A percentile compares a stretch with the other conserved stretches of the same genome.
phyloP scores from a whole-genome alignment of 1,140 invertebrate species.

The Adoxophyes honmai region DNA sequence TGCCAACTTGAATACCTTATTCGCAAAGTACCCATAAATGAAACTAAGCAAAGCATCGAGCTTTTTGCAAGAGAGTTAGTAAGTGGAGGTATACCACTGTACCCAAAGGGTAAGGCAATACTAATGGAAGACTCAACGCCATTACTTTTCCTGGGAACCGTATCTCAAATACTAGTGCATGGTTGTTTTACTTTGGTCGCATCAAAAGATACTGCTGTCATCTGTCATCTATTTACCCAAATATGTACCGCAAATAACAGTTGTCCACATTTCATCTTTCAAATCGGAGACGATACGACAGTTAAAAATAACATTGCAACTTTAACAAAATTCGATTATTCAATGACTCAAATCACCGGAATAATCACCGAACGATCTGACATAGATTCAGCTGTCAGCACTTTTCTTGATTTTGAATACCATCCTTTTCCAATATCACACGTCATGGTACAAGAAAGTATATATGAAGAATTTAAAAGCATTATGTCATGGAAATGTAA shows the following conservation, averaged over 20 bases:
- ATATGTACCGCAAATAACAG: neutral
- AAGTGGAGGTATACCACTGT: neutral
- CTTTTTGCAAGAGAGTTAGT: constrained; percentile 1
- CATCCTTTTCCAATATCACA: neutral
- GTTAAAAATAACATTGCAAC: too few relatives aligned
- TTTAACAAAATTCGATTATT: too few relatives aligned
- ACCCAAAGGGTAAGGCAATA: too few relatives aligned
- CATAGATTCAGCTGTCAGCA: neutral
- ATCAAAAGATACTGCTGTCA: constrained; percentile 1
- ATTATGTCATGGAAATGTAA: neutral
- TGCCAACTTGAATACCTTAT: constrained; percentile 6
- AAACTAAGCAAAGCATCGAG: constrained; percentile 6
- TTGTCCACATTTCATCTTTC: too few relatives aligned
- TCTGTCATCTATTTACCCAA: neutral
- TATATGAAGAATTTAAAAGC: neutral
- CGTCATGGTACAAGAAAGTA: neutral
- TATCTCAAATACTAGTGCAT: too few relatives aligned
- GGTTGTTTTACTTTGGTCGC: neutral
- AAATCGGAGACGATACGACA: too few relatives aligned
- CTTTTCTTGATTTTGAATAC: neutral
- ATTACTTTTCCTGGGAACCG: too few relatives aligned
- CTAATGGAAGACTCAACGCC: too few relatives aligned
- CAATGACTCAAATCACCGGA: neutral
- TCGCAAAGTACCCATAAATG: neutral
- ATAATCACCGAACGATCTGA: constrained; percentile 1